These are phyloP conservation scores for Oikopleura dioica DNA, from an alignment of 23 tunicate species.

Conservation along the genomic window DNA sequence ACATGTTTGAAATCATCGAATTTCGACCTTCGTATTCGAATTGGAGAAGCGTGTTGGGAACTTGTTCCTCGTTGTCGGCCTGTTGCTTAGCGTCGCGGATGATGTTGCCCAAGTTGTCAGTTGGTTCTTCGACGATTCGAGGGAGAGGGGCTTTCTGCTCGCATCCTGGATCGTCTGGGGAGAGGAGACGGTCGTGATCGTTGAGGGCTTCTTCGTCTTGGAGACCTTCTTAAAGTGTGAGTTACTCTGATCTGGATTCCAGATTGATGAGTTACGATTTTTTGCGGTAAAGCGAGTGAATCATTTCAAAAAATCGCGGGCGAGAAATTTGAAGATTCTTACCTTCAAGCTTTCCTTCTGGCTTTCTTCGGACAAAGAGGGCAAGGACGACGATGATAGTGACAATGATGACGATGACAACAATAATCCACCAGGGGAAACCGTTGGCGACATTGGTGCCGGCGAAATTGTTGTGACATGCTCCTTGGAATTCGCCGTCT, in stretches of 20 bases:
- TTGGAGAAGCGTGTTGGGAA: background rate
- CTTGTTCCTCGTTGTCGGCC: background rate
- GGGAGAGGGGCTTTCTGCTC: background rate
- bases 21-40: slow-evolving; percentile 4
- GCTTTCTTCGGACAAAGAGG: background rate
- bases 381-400: background rate
- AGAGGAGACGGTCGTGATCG: background rate
- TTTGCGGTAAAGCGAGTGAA: too few relatives aligned
- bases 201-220: background rate
- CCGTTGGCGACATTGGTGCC: background rate
- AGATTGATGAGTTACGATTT: too few relatives aligned
- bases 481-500: background rate
- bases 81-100: background rate
- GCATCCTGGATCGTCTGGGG: background rate
- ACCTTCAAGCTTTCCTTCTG: background rate
- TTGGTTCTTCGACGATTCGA: background rate
- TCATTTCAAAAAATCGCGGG: too few relatives aligned
- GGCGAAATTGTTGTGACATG: background rate
- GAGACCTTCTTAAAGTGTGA: background rate
- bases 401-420: background rate
- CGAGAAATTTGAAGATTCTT: too few relatives aligned
- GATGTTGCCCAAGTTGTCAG: background rate
- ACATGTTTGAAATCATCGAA: background rate
- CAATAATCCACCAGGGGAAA: background rate
- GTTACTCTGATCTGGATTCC: too few relatives aligned